These are phyloP conservation scores for Oceanodroma tethys DNA, from an alignment of 2,113 vertebrate genomes.

Conservation along the genomic window DNA sequence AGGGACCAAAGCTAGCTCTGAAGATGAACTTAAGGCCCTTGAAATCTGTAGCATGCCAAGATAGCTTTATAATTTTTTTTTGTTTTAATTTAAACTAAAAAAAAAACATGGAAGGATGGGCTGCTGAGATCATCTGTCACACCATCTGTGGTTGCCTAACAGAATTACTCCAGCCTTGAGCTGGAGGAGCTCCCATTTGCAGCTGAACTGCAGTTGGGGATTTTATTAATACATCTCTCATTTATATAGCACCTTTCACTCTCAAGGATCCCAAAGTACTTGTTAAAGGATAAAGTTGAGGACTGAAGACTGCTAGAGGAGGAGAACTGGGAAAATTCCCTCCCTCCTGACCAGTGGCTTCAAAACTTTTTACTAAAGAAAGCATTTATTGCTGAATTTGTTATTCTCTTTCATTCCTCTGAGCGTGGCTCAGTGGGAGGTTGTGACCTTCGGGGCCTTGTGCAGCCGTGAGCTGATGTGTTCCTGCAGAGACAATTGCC, in stretches of 20 bases:
- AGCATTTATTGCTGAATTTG: background rate
- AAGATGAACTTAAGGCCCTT: conserved; percentile 64
- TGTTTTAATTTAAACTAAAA: conserved; percentile 66
- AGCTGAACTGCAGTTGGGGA: conserved; percentile 57
- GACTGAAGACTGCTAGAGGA: conserved; percentile 2
- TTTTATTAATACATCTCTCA: conserved; percentile 71
- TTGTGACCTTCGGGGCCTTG: background rate
- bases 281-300: conserved; percentile 52
- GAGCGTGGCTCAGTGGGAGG: background rate
- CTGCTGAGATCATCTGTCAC: conserved; percentile 71
- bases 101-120: conserved; percentile 57
- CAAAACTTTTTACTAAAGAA: conserved; percentile 22
- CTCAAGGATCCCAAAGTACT: conserved; percentile 58
- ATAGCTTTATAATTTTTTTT: conserved; percentile 59
- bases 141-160: conserved; percentile 69
- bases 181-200: conserved; percentile 51
- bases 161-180: conserved; percentile 65
- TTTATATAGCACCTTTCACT: conserved; percentile 68
- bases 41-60: conserved; percentile 52
- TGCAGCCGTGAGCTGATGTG: background rate
- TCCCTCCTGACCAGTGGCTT: background rate
- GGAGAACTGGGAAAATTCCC: background rate
- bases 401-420: background rate
- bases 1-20: conserved; percentile 49
- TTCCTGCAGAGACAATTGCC: background rate